A percentile compares a stretch with the other conserved stretches of the same genome.
Evolutionary conservation across 2,888 invertebrate species (phyloP).

Genomic region (Dorcus parallelipipedus): DNA sequence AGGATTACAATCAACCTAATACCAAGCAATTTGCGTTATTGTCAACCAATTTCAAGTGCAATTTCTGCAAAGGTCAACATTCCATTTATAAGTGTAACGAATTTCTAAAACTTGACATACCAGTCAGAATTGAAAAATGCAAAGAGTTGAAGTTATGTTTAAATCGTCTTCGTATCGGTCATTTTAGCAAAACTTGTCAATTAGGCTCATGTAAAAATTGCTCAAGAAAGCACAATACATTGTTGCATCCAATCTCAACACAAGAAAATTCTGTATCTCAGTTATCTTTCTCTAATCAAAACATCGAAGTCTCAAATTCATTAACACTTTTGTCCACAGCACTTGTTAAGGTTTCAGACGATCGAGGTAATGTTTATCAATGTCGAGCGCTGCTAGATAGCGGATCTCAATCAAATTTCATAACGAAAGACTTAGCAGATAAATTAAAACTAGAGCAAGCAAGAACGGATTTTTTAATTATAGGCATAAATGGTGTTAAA

Average conservation of each 20-base stretch:
- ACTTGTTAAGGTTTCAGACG: background rate
- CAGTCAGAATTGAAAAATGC: conserved; percentile 1
- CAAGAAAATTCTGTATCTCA: too few species aligned
- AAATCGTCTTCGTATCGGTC: conserved; percentile 18
- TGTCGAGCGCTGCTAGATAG: conserved; percentile 17
- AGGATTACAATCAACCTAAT: background rate
- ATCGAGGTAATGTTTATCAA: background rate
- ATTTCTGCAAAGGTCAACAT: background rate
- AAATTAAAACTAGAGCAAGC: conserved; percentile 6
- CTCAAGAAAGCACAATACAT: conserved; percentile 14
- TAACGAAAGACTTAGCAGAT: conserved; percentile 8
- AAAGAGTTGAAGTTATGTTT: background rate
- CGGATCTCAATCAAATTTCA: conserved; percentile 20
- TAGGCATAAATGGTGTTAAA: background rate
- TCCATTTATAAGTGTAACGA: conserved; percentile 1
- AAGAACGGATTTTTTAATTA: background rate
- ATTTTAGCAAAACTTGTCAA: conserved; percentile 13
- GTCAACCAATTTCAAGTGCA: background rate
- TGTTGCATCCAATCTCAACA: conserved; percentile 18
- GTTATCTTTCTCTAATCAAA: background rate
- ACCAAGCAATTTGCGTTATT: background rate
- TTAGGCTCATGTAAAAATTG: conserved; percentile 10
- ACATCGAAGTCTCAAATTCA: conserved; percentile 4
- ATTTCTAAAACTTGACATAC: conserved; percentile 1
- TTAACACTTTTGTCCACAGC: background rate